A percentile compares a stretch with the other conserved stretches of the same genome.
Conservation (phyloP, 2,797 vertebrate species). For the Paramormyrops hopkinsi region DNA sequence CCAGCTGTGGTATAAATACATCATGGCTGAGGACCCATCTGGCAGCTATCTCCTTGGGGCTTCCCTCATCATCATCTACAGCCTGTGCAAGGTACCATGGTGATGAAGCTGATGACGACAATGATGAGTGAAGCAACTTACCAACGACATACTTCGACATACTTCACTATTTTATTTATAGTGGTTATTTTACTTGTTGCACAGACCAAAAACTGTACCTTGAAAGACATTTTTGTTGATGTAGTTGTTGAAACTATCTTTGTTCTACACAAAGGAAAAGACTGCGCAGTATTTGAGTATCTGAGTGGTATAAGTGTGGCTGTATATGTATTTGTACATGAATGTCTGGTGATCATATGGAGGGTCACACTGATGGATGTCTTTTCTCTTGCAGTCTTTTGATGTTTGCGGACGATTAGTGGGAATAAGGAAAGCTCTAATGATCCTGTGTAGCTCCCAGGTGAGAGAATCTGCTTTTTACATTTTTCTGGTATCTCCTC, state of each 20-base stretch:
- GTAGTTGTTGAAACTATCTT: background rate
- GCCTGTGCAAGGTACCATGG: constrained; percentile 81
- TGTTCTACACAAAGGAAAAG: background rate
- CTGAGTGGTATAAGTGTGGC: background rate
- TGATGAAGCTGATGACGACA: constrained; percentile 15
- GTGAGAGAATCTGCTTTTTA: constrained; percentile 49
- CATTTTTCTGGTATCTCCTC: background rate
- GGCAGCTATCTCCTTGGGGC: constrained; percentile 90
- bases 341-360: background rate
- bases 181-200: background rate
- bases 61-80: constrained; percentile 86
- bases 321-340: background rate
- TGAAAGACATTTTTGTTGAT: background rate
- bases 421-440: constrained; percentile 78
- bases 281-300: background rate
- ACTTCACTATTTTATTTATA: background rate
- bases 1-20: constrained; percentile 98
- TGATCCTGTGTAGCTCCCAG: constrained; percentile 87
- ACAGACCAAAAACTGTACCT: background rate
- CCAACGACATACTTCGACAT: background rate
- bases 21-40: constrained; percentile 89
- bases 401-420: constrained; percentile 88
- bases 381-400: constrained; percentile 74
- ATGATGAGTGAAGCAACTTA: background rate
- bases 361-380: background rate